Conservation (phyloP, 2,888 invertebrate species). For the Galeopsomyia nigrocyanea region DNA sequence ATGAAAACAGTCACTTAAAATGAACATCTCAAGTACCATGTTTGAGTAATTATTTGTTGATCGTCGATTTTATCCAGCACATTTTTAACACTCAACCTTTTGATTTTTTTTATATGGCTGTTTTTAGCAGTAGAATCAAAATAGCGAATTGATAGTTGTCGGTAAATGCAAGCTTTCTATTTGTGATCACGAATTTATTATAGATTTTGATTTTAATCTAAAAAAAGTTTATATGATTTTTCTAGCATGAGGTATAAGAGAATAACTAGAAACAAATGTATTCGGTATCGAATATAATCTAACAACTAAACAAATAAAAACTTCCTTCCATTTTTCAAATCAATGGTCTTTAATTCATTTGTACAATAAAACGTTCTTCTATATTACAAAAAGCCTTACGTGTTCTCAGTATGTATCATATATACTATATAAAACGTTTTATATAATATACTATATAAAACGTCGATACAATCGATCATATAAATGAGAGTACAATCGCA, state of each 20-base stretch:
- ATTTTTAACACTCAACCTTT: too few relatives aligned
- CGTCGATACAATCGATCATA: not conserved
- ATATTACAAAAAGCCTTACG: constrained; percentile 37
- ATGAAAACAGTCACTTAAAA: too few relatives aligned
- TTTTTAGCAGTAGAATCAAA: too few relatives aligned
- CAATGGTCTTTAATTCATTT: constrained; percentile 32
- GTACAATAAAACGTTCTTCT: constrained; percentile 24
- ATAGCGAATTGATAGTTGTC: too few relatives aligned
- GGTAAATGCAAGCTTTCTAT: too few relatives aligned
- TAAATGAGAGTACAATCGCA: not conserved
- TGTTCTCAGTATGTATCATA: constrained; percentile 9
- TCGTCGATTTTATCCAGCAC: too few relatives aligned
- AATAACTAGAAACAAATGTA: constrained; percentile 29
- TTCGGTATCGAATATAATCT: constrained; percentile 33
- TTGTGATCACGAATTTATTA: not conserved
- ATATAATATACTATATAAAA: constrained; percentile 28
- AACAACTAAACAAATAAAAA: constrained; percentile 44
- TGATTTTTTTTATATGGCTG: too few relatives aligned
- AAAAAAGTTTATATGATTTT: not conserved
- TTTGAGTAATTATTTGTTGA: too few relatives aligned
- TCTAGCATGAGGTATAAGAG: constrained; percentile 20
- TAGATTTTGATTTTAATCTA: constrained; percentile 26
- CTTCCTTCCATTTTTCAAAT: constrained; percentile 45
- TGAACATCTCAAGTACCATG: too few relatives aligned
- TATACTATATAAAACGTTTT: constrained; percentile 27